Percentiles rank a stretch among this genome's conserved stretches.
Conservation (phyloP, 2,888 invertebrate genomes). For the Exephanes ischioxanthus region DNA sequence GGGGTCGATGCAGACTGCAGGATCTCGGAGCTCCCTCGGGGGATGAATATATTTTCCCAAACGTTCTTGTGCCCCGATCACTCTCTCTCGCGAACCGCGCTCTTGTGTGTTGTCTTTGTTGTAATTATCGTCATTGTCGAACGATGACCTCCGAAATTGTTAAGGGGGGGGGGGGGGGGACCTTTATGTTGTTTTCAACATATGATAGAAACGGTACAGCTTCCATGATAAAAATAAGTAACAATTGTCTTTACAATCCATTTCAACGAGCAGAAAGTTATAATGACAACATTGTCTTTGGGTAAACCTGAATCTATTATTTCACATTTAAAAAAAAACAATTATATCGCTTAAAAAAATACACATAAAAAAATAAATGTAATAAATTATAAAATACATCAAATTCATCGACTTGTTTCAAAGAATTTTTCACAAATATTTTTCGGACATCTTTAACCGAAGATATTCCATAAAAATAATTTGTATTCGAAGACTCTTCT, state of each 20-base stretch:
- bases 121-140: constrained; percentile 68
- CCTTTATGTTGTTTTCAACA: neutral
- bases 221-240: neutral
- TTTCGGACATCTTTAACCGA: neutral
- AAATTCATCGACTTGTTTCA: neutral
- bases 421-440: neutral
- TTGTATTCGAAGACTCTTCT: neutral
- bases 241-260: neutral
- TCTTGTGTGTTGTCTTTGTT: constrained; percentile 57
- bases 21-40: constrained; percentile 31
- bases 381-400: neutral
- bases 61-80: constrained; percentile 48
- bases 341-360: neutral
- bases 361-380: neutral
- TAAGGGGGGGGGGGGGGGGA: constrained; percentile 15
- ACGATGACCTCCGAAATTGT: constrained; percentile 52
- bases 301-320: no score
- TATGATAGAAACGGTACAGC: neutral
- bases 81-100: constrained; percentile 40
- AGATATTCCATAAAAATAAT: neutral
- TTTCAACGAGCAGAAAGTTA: neutral
- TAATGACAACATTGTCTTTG: neutral
- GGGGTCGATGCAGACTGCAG: constrained; percentile 47
- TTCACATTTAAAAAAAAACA: neutral
- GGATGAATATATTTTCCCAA: constrained; percentile 43